Base-by-base conservation (phyloP, 1,140 invertebrate species). In the Zaprionus lachaisei region DNA sequence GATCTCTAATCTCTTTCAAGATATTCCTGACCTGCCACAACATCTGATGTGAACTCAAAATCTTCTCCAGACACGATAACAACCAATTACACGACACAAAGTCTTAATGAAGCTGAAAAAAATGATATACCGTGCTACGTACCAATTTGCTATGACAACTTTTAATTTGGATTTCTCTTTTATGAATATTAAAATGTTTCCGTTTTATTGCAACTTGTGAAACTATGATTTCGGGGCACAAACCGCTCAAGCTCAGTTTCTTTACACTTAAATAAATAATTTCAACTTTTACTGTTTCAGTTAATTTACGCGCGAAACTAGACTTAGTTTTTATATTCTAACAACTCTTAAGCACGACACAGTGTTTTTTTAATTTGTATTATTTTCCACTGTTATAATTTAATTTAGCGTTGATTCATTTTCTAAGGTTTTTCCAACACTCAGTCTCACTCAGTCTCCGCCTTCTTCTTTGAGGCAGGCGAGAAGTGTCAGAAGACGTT, bases 401-500 rank as follows among this genome's bases (percentile, higher is more conserved):
- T 9, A 51, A 51, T 51, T 51, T 51, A 12, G 9, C 47, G 20
- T 51, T 51, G 47, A 51, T 51, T 51, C 24, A 51, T 51, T 38
- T 47, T 17, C 20, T 5, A 31, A 28, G 7, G 54, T 14, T 26
- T 55, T 56, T 56, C 14, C 41, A 41, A 41, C 14, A 55, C 24
- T 55, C 22, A 20, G n/a, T 47, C n/a, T 9, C 9, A 22, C 17
- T 49, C 47, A 51, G 47, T 51, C 47, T 51, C 3, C 47, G 47
- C 47, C 47, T 51, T 51, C n/a, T 47, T 22, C 12, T 11, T 12
- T 24, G 47, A 24, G 47, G 47, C 47, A 51, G 20, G 26, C 26
- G 44, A 61, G 41, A 47, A 64, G 61, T 64, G 61, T 64, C 17
- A 73, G 37, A 76, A 76, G 72, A 77, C 80, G 85, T 81, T 77